phyloP scores from a whole-genome alignment of 2,888 invertebrate species.

The Tridacna gigas region DNA sequence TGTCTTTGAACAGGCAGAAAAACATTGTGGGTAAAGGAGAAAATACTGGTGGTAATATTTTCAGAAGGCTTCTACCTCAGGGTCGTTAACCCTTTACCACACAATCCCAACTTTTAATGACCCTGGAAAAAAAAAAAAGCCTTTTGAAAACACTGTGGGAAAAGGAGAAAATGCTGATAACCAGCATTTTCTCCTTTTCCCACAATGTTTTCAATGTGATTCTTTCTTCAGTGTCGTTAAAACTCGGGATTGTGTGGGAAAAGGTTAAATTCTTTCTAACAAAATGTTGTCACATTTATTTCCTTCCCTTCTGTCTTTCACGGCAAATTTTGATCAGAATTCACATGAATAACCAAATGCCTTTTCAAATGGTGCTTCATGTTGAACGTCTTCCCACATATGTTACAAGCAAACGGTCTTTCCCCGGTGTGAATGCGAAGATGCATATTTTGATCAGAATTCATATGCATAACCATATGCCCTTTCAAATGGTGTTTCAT shows the following conservation, averaged over 20 bases:
- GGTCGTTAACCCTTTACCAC: no score
- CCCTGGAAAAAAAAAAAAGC: no score
- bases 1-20: not conserved
- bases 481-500: slow-evolving; percentile 20
- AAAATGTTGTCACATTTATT: not conserved
- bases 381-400: slow-evolving; percentile 45
- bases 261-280: not conserved
- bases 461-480: slow-evolving; percentile 15
- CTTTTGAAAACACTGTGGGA: no score
- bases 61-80: no score
- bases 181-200: no score
- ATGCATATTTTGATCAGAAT: not conserved
- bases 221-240: not conserved
- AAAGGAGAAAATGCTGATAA: no score
- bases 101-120: no score
- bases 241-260: not conserved
- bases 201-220: not conserved
- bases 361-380: slow-evolving; percentile 38
- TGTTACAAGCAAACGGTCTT: slow-evolving; percentile 26
- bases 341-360: slow-evolving; percentile 9
- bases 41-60: no score
- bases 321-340: not conserved
- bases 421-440: no score
- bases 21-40: not conserved
- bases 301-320: not conserved